These are phyloP conservation scores for Embiotoca jacksoni DNA, from an alignment of 2,113 vertebrate species.

Conservation along the genomic window DNA sequence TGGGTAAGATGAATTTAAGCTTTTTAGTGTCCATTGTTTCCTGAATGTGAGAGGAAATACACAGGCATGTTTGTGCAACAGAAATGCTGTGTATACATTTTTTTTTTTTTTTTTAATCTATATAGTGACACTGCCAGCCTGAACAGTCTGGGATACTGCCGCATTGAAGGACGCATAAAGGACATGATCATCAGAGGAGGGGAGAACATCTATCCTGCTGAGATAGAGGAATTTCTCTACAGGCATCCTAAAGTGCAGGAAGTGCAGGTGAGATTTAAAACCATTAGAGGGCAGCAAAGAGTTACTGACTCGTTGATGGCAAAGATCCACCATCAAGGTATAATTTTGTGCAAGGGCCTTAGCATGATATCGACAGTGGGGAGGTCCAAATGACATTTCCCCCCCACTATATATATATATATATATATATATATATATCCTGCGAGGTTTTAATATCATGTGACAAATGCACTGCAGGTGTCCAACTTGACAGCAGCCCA, in stretches of 20 bases:
- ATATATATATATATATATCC: no score
- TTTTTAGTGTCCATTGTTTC: no score
- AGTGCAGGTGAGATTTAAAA: slow-evolving; percentile 87
- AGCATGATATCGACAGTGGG: no score
- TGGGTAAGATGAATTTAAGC: slow-evolving; percentile 84
- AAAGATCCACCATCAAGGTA: no score
- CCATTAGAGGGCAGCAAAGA: slow-evolving; percentile 52
- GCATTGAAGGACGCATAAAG: slow-evolving; percentile 93
- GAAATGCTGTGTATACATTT: background rate
- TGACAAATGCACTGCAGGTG: no score
- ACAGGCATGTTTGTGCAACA: background rate
- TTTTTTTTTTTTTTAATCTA: background rate
- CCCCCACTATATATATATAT: no score
- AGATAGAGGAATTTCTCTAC: slow-evolving; percentile 92
- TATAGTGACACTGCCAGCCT: slow-evolving; percentile 90
- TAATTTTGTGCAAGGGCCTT: no score
- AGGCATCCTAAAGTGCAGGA: slow-evolving; percentile 91
- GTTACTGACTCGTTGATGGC: no score
- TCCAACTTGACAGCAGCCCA: no score
- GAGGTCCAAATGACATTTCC: no score
- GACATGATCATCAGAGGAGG: slow-evolving; percentile 97
- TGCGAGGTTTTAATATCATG: no score
- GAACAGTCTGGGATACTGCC: slow-evolving; percentile 90
- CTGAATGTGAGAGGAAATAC: background rate
- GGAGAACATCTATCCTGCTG: slow-evolving; percentile 95